These are phyloP conservation scores for Bombus haemorrhoidalis DNA, from an alignment of 1,140 invertebrate species.

Conservation along the genomic window DNA sequence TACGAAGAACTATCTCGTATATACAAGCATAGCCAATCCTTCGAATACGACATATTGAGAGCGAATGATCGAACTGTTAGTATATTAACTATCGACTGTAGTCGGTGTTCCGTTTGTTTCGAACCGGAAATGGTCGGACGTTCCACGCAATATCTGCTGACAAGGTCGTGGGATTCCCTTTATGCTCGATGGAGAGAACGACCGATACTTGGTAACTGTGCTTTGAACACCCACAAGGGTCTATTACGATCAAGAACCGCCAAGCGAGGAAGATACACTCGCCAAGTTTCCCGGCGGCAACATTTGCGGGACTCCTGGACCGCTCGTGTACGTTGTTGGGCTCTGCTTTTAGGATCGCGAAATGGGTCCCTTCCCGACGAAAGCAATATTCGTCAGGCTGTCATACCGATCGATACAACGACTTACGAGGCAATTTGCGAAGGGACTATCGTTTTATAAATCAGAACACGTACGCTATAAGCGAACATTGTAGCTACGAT, in stretches of 20 bases:
- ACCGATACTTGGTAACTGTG: neutral
- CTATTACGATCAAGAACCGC: conserved; percentile 37
- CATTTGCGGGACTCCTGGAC: no score
- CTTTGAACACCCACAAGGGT: conserved; percentile 19
- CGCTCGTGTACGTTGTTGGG: neutral
- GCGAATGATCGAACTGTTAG: neutral
- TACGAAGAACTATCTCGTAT: neutral
- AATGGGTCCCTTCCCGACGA: no score
- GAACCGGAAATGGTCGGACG: neutral
- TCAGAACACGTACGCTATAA: no score
- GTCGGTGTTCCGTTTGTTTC: neutral
- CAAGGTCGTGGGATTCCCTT: neutral
- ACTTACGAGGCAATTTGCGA: no score
- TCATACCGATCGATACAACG: no score
- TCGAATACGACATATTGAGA: neutral
- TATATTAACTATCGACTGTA: neutral
- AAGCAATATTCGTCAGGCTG: no score
- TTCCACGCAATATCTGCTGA: neutral
- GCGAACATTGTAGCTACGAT: no score
- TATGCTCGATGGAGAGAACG: neutral
- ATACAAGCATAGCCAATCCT: neutral
- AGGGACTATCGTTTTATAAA: no score
- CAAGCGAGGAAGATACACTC: conserved; percentile 35
- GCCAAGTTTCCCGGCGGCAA: neutral
- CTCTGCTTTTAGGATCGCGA: no score